Conservation (phyloP, 2,888 invertebrate genomes). For the Diarsia brunnea region DNA sequence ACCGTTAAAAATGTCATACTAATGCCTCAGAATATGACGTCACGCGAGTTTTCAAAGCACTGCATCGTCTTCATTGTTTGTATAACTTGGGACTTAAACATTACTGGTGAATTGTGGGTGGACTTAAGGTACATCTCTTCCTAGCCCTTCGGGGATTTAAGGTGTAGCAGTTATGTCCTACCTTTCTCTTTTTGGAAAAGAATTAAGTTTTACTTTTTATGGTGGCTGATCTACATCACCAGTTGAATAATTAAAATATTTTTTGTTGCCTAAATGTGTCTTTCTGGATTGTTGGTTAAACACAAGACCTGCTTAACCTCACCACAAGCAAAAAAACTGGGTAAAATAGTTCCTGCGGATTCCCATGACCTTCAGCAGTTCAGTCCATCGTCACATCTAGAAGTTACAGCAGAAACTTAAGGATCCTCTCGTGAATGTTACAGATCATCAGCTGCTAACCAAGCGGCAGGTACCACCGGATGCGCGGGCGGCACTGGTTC, state of each 20-base stretch:
- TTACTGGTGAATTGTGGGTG: too few relatives aligned
- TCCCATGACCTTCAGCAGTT: neutral
- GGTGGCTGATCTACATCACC: neutral
- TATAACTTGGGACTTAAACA: too few relatives aligned
- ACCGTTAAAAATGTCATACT: too few relatives aligned
- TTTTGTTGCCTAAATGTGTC: neutral
- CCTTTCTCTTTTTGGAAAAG: neutral
- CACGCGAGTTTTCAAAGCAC: too few relatives aligned
- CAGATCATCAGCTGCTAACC: constrained; percentile 84
- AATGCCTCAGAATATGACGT: too few relatives aligned
- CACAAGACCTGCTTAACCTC: neutral
- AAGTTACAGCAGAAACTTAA: neutral
- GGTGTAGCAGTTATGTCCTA: too few relatives aligned
- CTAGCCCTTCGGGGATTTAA: too few relatives aligned
- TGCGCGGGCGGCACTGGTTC: constrained; percentile 93
- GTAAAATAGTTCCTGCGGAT: neutral
- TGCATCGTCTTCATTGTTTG: too few relatives aligned
- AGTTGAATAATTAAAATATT: neutral
- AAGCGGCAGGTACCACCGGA: constrained; percentile 90
- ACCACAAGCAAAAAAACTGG: too few relatives aligned
- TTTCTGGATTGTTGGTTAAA: neutral
- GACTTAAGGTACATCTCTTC: too few relatives aligned
- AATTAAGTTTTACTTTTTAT: neutral
- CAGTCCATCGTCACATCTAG: neutral
- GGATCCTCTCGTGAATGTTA: neutral